Conservation (phyloP, 2,113 vertebrate genomes). For the human region DNA sequence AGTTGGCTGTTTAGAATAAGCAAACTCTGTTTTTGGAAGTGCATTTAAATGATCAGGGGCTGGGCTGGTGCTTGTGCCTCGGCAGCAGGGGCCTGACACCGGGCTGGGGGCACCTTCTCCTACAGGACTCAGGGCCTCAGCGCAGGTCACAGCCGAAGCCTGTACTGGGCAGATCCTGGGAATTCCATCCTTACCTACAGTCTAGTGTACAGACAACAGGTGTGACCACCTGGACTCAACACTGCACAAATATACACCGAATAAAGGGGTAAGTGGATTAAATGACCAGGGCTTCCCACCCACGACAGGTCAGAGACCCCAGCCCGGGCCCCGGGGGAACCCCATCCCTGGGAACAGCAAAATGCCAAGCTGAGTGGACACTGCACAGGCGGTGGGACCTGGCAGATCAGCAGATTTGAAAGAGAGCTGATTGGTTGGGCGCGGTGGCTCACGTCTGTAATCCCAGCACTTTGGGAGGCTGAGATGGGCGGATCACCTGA, state of each 20-base stretch:
- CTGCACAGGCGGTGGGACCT: accelerated
- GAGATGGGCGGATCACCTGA: too few relatives aligned
- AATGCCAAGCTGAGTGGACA: too few relatives aligned
- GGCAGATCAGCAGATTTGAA: accelerated
- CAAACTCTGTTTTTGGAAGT: accelerated
- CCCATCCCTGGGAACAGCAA: accelerated
- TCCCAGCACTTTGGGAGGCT: too few relatives aligned
- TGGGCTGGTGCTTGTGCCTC: too few relatives aligned
- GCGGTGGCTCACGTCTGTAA: too few relatives aligned
- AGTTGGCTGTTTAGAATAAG: neutral
- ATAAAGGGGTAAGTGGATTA: neutral
- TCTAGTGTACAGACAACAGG: neutral
- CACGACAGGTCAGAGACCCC: neutral
- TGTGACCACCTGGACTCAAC: accelerated
- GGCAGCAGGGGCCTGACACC: accelerated
- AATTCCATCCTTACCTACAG: neutral
- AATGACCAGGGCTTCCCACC: neutral
- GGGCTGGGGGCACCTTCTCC: neutral
- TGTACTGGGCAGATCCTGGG: accelerated
- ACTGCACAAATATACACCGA: accelerated
- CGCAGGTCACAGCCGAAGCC: accelerated
- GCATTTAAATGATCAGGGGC: accelerated
- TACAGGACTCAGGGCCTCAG: neutral
- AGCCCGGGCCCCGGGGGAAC: neutral
- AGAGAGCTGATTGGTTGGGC: neutral